Evolutionary conservation across 2,888 invertebrate genomes (phyloP).

Genomic region (Pheosia gnoma): DNA sequence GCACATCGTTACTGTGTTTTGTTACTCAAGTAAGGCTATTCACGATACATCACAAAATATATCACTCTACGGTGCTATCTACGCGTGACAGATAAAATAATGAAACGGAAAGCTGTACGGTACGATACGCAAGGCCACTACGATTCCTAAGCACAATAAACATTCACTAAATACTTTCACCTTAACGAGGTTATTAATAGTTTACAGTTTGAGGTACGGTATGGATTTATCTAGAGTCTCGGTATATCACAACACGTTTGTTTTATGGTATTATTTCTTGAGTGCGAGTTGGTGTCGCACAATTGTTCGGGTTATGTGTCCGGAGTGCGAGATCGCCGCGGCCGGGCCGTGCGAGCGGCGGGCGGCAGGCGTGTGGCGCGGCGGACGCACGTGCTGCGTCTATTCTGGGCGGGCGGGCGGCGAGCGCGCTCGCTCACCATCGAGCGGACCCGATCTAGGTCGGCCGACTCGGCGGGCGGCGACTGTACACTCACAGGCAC

Average conservation of each 20-base stretch:
- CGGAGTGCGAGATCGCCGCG: neutral
- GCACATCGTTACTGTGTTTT: slow-evolving; percentile 71
- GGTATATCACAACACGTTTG: slow-evolving; percentile 45
- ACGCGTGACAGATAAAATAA: slow-evolving; percentile 34
- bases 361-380: slow-evolving; percentile 66
- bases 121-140: slow-evolving; percentile 73
- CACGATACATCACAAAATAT: slow-evolving; percentile 43
- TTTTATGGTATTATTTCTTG: slow-evolving; percentile 39
- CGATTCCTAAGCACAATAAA: slow-evolving; percentile 60
- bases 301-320: neutral
- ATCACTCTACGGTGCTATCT: slow-evolving; percentile 34
- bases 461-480: slow-evolving; percentile 46
- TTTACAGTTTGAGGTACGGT: slow-evolving; percentile 40
- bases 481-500: slow-evolving; percentile 46
- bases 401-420: slow-evolving; percentile 77
- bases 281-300: slow-evolving; percentile 7
- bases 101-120: slow-evolving; percentile 54
- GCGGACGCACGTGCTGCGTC: slow-evolving; percentile 81
- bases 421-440: slow-evolving; percentile 64
- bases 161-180: slow-evolving; percentile 59
- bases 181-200: slow-evolving; percentile 58
- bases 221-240: slow-evolving; percentile 32
- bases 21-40: slow-evolving; percentile 56
- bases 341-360: slow-evolving; percentile 32
- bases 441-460: slow-evolving; percentile 78